Percentiles rank a stretch among this genome's conserved stretches.
These are phyloP conservation scores for Heliconius erato DNA, from an alignment of 2,888 invertebrate genomes.

Conservation along the genomic window DNA sequence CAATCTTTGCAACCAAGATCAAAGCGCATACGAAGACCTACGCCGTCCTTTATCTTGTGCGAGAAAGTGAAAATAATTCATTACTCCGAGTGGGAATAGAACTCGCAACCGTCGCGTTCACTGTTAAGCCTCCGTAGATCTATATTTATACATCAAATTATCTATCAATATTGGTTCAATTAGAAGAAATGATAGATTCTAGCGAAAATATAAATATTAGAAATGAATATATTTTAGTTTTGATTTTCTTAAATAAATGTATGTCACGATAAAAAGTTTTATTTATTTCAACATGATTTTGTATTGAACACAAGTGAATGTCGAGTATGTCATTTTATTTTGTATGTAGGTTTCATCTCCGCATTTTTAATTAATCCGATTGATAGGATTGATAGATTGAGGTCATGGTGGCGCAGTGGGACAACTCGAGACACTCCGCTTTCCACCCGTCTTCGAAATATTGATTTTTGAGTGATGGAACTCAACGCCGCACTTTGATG, in stretches of 20 bases:
- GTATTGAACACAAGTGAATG: not conserved
- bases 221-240: not conserved
- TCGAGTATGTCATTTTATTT: not conserved
- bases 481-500: too few species aligned
- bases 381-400: not conserved
- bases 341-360: not conserved
- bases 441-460: too few species aligned
- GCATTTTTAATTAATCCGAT: not conserved
- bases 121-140: too few species aligned
- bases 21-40: not conserved
- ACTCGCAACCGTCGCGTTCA: not conserved
- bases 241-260: not conserved
- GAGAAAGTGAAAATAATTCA: too few species aligned
- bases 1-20: too few species aligned
- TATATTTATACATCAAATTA: not conserved
- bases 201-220: not conserved
- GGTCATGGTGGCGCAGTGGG: too few species aligned
- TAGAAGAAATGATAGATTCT: not conserved
- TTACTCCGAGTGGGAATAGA: not conserved
- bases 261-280: constrained; percentile 4
- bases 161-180: not conserved
- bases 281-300: not conserved
- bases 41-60: not conserved
- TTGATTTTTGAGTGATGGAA: too few species aligned
- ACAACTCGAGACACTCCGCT: too few species aligned